Evolutionary conservation across 2,888 invertebrate species (phyloP), one percentile per base, ranked within the genome.

Genomic region (Salpingus planirostris): DNA sequence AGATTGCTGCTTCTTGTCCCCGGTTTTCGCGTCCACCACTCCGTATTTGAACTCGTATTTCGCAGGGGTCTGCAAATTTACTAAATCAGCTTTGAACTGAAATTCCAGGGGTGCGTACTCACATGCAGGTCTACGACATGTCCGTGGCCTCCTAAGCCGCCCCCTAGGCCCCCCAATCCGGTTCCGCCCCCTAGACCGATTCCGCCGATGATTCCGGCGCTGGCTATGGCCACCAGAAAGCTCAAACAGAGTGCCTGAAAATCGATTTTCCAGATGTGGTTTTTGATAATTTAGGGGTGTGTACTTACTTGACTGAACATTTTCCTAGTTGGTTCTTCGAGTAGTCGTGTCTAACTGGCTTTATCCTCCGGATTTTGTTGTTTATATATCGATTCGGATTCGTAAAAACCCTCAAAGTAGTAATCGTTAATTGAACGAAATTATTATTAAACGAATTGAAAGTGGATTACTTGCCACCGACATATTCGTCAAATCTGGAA

Each of bases 1-100:
- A 32, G 69, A 67, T 45, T 72, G 71, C 4, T 66, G 43, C 35
- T 72, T 71, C 42, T 70, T 67, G 50, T 73, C 73, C 1, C 72
- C 74, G 0, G 73, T 73, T 48, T 72, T 71, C 46, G 68, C 68
- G 46, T 73, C 74, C 45, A 69, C 65, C 10, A 69, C 72, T 1
- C 72, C 66, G 45, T 72, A 73, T 21, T 64, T 64, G 50, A 69
- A 72, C 31, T 73, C 68, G 59, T 74, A 73, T 40, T 71, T 68
- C 1, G 72, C 71, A 61, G 70, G 69, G 10, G 70, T 62, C 70
- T 71, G 21, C 31, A 42, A 42, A n/a, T n/a, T n/a, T n/a, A n/a
- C n/a, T n/a, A n/a, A n/a, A n/a, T n/a, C n/a, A n/a, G n/a, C n/a
- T n/a, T n/a, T n/a, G n/a, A n/a, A n/a, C n/a, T n/a, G n/a, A n/a